These are phyloP conservation scores for Chondrilla cf. caribensis DNA, from an alignment of 37 sponge, comb jelly and placozoan genomes.

Conservation along the genomic window DNA sequence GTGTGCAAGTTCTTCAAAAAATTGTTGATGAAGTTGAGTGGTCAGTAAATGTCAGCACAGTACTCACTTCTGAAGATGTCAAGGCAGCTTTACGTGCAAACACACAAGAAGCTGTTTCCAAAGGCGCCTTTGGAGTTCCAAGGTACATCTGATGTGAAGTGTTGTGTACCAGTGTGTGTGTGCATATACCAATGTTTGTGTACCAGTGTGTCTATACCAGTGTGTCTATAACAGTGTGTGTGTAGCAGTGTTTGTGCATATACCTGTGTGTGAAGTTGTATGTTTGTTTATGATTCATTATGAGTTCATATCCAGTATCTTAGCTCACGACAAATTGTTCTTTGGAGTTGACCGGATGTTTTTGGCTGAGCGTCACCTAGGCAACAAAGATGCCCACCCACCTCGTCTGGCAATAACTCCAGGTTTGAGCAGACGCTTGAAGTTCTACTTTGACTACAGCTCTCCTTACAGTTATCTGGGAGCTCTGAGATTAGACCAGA, in stretches of 20 bases:
- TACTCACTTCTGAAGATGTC: slow-evolving; percentile 19
- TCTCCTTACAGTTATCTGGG: slow-evolving; percentile 85
- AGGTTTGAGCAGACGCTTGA: slow-evolving; percentile 19
- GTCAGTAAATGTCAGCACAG: slow-evolving; percentile 3
- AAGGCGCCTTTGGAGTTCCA: slow-evolving; percentile 93
- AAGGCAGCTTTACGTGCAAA: slow-evolving; percentile 53
- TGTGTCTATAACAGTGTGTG: no score
- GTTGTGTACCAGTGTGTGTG: no score
- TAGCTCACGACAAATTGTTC: slow-evolving; percentile 57
- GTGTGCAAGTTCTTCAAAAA: slow-evolving; percentile 35
- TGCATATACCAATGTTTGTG: no score
- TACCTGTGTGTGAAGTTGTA: no score
- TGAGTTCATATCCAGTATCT: slow-evolving; percentile 62
- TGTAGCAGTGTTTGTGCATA: no score
- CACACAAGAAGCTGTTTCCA: slow-evolving; percentile 74
- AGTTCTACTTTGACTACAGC: slow-evolving; percentile 87
- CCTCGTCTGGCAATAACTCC: slow-evolving; percentile 28
- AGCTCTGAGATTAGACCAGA: slow-evolving; percentile 30
- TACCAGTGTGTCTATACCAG: no score
- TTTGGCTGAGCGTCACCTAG: slow-evolving; percentile 66
- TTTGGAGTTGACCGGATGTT: slow-evolving; percentile 86
- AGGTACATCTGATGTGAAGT: slow-evolving; percentile 30
- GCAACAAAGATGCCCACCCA: slow-evolving; percentile 53
- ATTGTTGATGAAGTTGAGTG: slow-evolving; percentile 25
- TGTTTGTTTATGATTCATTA: no score